Conservation (phyloP, 1,140 invertebrate species). For the Calephelis nemesis region DNA sequence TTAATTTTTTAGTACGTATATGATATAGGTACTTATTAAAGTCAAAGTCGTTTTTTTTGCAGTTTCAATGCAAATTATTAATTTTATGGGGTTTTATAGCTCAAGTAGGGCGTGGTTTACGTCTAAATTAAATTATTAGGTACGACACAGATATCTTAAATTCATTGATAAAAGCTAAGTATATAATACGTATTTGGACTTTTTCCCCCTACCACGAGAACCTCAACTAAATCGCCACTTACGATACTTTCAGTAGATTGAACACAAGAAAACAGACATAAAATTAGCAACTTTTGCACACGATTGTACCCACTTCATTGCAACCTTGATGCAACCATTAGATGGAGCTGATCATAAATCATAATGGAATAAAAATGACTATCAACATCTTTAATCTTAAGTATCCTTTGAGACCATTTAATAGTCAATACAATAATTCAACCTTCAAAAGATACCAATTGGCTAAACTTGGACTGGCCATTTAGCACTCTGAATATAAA, state of each 20-base stretch:
- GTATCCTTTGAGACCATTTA: constrained; percentile 24
- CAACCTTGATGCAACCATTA: constrained; percentile 42
- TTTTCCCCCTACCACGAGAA: too few relatives aligned
- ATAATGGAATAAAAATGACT: constrained; percentile 32
- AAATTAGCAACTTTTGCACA: constrained; percentile 1
- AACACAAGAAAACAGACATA: background rate
- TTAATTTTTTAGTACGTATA: too few relatives aligned
- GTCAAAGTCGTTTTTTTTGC: too few relatives aligned
- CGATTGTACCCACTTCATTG: constrained; percentile 27
- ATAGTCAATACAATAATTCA: constrained; percentile 7
- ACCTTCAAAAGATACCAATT: constrained; percentile 9
- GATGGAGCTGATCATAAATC: constrained; percentile 45
- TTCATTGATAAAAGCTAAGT: too few relatives aligned
- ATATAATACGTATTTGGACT: too few relatives aligned
- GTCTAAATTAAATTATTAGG: too few relatives aligned
- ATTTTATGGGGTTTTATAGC: too few relatives aligned
- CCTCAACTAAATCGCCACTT: too few relatives aligned
- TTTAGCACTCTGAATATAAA: background rate
- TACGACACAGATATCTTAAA: too few relatives aligned
- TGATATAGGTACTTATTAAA: too few relatives aligned
- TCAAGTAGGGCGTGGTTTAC: too few relatives aligned
- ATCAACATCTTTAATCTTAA: constrained; percentile 29
- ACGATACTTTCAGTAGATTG: background rate
- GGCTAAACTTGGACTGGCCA: background rate
- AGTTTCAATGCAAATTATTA: too few relatives aligned